These are phyloP conservation scores for Mnemiopsis leidyi DNA, from an alignment of 37 sponge, comb jelly and placozoan genomes.

Conservation along the genomic window DNA sequence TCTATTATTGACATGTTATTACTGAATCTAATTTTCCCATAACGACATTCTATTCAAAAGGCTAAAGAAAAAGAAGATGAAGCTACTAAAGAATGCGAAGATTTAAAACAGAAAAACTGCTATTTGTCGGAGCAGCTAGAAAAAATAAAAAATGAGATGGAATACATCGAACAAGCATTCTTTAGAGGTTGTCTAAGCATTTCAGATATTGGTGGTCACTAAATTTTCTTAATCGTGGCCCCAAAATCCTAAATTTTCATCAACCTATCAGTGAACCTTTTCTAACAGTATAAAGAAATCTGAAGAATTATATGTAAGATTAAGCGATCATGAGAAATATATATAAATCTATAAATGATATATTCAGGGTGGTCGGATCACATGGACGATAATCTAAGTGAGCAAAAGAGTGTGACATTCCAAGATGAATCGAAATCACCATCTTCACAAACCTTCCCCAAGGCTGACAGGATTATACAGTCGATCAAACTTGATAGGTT, in stretches of 20 bases:
- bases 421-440: background rate
- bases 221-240: too few relatives aligned
- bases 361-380: conserved; percentile 14
- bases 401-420: background rate
- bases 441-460: conserved; percentile 12
- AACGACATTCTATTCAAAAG: too few relatives aligned
- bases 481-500: conserved; percentile 33
- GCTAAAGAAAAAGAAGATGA: background rate
- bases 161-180: conserved; percentile 9
- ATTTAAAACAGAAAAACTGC: background rate
- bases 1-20: too few relatives aligned
- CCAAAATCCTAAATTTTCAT: too few relatives aligned
- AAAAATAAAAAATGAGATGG: conserved; percentile 1
- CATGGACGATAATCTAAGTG: background rate
- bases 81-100: background rate
- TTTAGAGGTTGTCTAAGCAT: too few relatives aligned
- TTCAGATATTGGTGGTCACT: too few relatives aligned
- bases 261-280: too few relatives aligned
- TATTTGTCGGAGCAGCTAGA: background rate
- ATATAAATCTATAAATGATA: too few relatives aligned
- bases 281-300: too few relatives aligned
- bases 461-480: conserved; percentile 35
- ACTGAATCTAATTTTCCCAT: too few relatives aligned
- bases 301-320: too few relatives aligned
- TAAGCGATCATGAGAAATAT: too few relatives aligned